Evolutionary conservation across 2,888 invertebrate species (phyloP), one percentile per base, ranked within the genome.

Genomic region (Chironomus tentans): DNA sequence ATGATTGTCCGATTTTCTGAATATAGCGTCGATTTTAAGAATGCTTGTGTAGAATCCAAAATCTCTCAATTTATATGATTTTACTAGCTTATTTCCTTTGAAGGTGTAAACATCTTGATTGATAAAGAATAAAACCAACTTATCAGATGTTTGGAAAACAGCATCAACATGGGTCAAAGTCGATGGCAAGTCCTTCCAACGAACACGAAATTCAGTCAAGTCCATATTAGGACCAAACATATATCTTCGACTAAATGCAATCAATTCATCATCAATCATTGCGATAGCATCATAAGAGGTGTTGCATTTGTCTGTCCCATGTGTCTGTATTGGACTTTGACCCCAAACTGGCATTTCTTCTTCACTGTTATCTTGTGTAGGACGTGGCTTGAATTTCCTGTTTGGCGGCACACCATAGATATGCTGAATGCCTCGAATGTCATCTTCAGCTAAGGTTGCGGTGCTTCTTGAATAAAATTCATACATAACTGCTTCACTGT

Each of bases 81-180:
- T 38, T 2, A 10, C 38, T 2, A 47, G 15, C 4, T 0, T 74
- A 6, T 22, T 46, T 3, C 15, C 18, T 7, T 7, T 15, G 15
- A 74, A 74, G 0, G 13, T 28, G 13, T 22, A 68, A n/a, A 74
- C n/a, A 13, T 47, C 24, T 2, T 61, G 65, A 12, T 92, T 94
- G 78, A 93, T 87, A 81, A 95, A 95, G 84, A 98, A 95, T n/a
- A 97, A 92, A 78, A 98, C 96, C 81, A 92, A 92, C 77, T 88
- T 88, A 81, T 95, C 92, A 2, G 89, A 88, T 79, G 94, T 88
- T 84, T 98, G 97, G 83, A 96, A 97, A 13, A 96, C 94, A 0
- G 98, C 97, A 56, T 56, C 56, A 18, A 56, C 6, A 5, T 91
- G 92, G 10, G 91, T 91, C n/a, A n/a, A 2, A 18, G 13, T 68